Percentiles rank a stretch among this genome's conserved stretches.
Conservation (phyloP, 2,888 invertebrate genomes). For the Synanthedon formicaeformis region DNA sequence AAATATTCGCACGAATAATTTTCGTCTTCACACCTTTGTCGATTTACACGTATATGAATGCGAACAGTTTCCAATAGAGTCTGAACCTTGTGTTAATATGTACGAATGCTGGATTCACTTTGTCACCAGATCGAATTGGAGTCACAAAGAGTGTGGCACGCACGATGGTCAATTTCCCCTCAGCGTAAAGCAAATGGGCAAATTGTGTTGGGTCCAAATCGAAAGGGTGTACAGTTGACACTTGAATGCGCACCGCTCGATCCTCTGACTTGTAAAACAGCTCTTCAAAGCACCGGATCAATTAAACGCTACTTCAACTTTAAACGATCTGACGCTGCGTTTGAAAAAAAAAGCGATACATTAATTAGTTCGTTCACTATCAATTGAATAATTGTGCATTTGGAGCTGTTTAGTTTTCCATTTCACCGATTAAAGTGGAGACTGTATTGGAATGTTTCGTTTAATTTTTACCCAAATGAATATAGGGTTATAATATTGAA, state of each 20-base stretch:
- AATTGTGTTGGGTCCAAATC: constrained; percentile 14
- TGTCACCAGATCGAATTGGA: constrained; percentile 3
- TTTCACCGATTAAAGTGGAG: background rate
- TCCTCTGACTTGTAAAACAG: constrained; percentile 11
- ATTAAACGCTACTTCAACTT: background rate
- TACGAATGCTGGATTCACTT: background rate
- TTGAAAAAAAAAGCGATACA: background rate
- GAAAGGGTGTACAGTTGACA: constrained; percentile 13
- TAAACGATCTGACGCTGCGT: background rate
- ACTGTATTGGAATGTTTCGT: too few relatives aligned
- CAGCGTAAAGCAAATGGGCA: constrained; percentile 16
- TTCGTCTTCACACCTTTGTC: background rate
- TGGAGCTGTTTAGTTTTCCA: background rate
- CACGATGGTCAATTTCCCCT: constrained; percentile 40
- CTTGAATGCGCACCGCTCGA: constrained; percentile 15
- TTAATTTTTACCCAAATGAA: too few relatives aligned
- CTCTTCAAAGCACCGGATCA: background rate
- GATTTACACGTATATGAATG: background rate
- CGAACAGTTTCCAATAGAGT: background rate
- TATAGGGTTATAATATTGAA: too few relatives aligned
- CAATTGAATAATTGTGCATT: constrained; percentile 4
- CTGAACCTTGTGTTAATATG: background rate
- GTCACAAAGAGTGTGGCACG: constrained; percentile 19
- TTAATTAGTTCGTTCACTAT: background rate
- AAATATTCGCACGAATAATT: background rate